phyloP scores from a whole-genome alignment of 2,113 vertebrate genomes.

The Cyphomyrus discorhynchus region DNA sequence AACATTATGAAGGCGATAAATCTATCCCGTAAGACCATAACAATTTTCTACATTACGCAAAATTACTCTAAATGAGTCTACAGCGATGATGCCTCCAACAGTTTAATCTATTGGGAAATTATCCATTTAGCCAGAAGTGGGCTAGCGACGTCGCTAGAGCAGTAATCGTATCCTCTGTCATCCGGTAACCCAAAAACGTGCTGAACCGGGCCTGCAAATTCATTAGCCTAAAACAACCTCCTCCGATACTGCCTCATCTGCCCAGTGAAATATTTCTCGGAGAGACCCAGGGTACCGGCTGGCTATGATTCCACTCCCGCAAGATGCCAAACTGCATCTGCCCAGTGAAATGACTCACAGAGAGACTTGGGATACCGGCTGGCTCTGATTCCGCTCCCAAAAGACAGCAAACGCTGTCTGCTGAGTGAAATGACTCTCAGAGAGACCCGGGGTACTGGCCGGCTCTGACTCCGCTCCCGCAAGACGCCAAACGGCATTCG shows the following conservation, averaged over 20 bases:
- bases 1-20: conserved; percentile 11
- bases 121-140: conserved; percentile 9
- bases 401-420: neutral
- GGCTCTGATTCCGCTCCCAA: neutral
- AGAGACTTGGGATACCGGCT: neutral
- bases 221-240: conserved; percentile 11
- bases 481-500: neutral
- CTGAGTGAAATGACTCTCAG: neutral
- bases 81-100: neutral
- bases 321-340: neutral
- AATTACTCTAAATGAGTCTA: conserved; percentile 17
- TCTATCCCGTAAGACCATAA: conserved; percentile 14
- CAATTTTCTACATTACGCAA: conserved; percentile 18
- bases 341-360: neutral
- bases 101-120: conserved; percentile 15
- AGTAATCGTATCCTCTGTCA: neutral
- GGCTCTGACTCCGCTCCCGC: no score
- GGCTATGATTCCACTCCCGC: neutral
- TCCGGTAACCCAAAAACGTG: neutral
- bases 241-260: neutral
- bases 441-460: neutral
- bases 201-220: neutral
- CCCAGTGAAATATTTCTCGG: neutral
- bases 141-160: neutral
- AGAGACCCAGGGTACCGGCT: neutral